phyloP scores from a whole-genome alignment of 2,888 invertebrate species.

The Penaeus monodon region DNA sequence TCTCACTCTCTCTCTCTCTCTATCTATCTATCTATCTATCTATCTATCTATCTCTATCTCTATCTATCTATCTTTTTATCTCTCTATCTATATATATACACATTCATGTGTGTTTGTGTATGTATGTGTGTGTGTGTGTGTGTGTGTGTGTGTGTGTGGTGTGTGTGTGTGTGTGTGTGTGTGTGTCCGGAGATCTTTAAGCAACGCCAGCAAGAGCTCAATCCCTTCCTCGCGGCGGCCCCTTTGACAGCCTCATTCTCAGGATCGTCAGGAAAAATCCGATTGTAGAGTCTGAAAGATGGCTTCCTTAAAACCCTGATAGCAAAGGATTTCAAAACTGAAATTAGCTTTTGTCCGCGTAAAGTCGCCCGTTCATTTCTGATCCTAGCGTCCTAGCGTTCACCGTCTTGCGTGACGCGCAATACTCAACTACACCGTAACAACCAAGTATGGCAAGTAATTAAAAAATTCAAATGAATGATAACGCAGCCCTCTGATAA shows the following conservation, averaged over 20 bases:
- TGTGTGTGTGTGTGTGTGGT: background rate
- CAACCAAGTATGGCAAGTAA: conserved; percentile 10
- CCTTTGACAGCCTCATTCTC: no score
- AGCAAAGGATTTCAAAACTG: no score
- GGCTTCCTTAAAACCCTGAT: no score
- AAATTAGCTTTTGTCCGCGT: no score
- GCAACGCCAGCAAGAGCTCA: background rate
- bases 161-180: background rate
- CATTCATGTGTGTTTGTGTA: background rate
- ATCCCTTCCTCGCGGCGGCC: no score
- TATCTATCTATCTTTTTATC: background rate
- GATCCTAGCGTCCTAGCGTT: background rate
- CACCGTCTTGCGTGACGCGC: background rate
- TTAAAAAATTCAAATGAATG: conserved; percentile 21
- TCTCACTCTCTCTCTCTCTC: conserved; percentile 17
- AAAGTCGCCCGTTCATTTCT: no score
- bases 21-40: conserved; percentile 1
- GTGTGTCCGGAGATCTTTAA: background rate
- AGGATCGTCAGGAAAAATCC: no score
- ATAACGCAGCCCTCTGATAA: conserved; percentile 1
- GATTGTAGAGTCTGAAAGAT: no score
- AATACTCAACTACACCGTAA: background rate
- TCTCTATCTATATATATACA: no score
- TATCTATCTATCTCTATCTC: background rate
- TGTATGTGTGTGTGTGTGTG: background rate